phyloP scores from a whole-genome alignment of 1,140 invertebrate species.

The Drosophila lacteicornis region DNA sequence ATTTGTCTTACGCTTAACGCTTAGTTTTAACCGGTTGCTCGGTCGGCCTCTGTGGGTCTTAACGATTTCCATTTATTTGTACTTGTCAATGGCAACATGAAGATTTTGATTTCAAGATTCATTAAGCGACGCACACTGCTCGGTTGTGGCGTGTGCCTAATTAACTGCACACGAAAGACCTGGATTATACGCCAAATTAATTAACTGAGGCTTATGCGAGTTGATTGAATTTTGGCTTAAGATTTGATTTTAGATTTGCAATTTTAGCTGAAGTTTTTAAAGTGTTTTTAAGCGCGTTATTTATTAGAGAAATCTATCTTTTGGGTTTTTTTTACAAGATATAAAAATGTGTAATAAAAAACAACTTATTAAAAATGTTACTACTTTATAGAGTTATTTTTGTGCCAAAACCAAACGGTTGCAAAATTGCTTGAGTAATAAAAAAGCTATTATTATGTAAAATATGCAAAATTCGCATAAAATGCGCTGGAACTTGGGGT shows the following conservation, averaged over 20 bases:
- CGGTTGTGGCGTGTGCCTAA: constrained; percentile 45
- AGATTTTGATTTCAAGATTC: constrained; percentile 50
- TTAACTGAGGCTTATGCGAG: constrained; percentile 6
- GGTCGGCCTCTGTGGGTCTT: constrained; percentile 7
- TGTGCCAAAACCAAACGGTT: not conserved
- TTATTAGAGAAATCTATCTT: not conserved
- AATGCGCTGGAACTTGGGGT: not conserved
- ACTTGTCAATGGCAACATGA: constrained; percentile 61
- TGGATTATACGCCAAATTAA: constrained; percentile 24
- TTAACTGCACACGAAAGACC: constrained; percentile 39
- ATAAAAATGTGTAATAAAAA: not conserved
- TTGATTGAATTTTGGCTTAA: not conserved
- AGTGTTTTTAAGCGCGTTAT: not conserved
- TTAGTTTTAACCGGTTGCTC: constrained; percentile 43
- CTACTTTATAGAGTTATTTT: not conserved
- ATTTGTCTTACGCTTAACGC: constrained; percentile 53
- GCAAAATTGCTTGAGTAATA: not conserved
- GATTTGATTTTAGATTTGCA: not conserved
- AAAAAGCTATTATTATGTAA: not conserved
- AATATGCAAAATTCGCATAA: not conserved
- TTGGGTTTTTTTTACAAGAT: not conserved
- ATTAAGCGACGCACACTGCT: constrained; percentile 28
- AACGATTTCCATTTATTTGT: constrained; percentile 50
- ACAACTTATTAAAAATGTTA: not conserved
- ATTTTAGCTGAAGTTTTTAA: not conserved